Base-by-base conservation (phyloP, 1,140 invertebrate species). In the Anoplophora glabripennis region DNA sequence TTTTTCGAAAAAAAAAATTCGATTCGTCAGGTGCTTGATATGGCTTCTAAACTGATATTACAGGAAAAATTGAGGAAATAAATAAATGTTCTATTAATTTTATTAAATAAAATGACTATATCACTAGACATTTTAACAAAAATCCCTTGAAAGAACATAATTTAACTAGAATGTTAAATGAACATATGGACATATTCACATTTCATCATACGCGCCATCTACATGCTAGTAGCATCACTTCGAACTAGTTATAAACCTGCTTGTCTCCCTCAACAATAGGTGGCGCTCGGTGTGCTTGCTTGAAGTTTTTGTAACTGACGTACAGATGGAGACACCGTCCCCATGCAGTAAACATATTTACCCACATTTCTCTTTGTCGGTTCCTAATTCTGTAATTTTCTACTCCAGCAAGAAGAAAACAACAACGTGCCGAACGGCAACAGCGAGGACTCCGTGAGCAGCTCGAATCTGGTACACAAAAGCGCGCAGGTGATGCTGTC, bases 361-460 rank as follows among this genome's bases (percentile, higher is more conserved):
- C n/a, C n/a, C n/a, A n/a, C n/a, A n/a, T n/a, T n/a, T n/a, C n/a
- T n/a, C n/a, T n/a, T n/a, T n/a, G n/a, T n/a, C n/a, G n/a, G n/a
- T n/a, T n/a, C n/a, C 5, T 28, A 5, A 3, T 28, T 28, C 5
- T 28, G 21, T 3, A 28, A 41, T 14, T 36, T 53, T 36, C 56
- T 14, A 38, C 69, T 70, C 18, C 45, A 73, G 69, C 72, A 77
- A 67, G 75, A 78, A 68, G 76, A 78, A 71, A 76, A 76, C 51
- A 78, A 78, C 55, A 78, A 78, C 49, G 58, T 72, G 28, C 66
- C 66, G 7, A 62, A 69, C 48, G 35, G 52, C 7, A 42, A 44
- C 21, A 38, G 61, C 57, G 67, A 64, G 49, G 40, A 58, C 46
- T 58, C 61, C 17, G 56, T 62, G 17, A 67, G 37, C 52, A 70